Evolutionary conservation across 2,797 vertebrate species (phyloP).

Genomic region (Erpetoichthys calabaricus): DNA sequence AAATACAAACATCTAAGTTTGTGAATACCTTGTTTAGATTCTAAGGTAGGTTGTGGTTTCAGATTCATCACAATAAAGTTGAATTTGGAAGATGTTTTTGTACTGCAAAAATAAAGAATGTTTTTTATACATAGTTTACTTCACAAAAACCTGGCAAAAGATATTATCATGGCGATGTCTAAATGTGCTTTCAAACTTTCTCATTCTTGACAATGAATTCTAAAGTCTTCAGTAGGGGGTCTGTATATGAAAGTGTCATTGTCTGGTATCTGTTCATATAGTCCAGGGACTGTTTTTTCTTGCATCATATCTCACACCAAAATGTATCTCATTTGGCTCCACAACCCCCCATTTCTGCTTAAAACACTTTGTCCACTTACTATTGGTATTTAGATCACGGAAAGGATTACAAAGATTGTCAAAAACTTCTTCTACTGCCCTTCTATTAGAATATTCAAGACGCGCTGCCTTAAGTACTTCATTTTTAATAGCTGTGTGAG

Average conservation of each 20-base stretch:
- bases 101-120: slow-evolving; percentile 10
- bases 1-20: slow-evolving; percentile 19
- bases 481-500: slow-evolving; percentile 8
- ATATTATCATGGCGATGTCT: not conserved
- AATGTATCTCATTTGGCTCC: slow-evolving; percentile 8
- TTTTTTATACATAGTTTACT: slow-evolving; percentile 11
- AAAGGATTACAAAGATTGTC: slow-evolving; percentile 10
- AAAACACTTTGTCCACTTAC: slow-evolving; percentile 17
- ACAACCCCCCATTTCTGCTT: slow-evolving; percentile 15
- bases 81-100: slow-evolving; percentile 6
- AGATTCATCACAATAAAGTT: slow-evolving; percentile 6
- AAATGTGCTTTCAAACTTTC: slow-evolving; percentile 8
- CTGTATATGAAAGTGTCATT: slow-evolving; percentile 16
- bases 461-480: slow-evolving; percentile 1
- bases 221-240: slow-evolving; percentile 11
- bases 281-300: slow-evolving; percentile 13
- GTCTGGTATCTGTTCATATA: slow-evolving; percentile 17
- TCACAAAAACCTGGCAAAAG: slow-evolving; percentile 17
- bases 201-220: slow-evolving; percentile 18
- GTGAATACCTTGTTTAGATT: slow-evolving; percentile 19
- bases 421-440: slow-evolving; percentile 7
- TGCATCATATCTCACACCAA: slow-evolving; percentile 18
- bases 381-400: slow-evolving; percentile 9
- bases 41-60: slow-evolving; percentile 5
- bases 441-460: slow-evolving; percentile 7